phyloP scores from a whole-genome alignment of 1,140 invertebrate species.

The Metopolophium dirhodum region DNA sequence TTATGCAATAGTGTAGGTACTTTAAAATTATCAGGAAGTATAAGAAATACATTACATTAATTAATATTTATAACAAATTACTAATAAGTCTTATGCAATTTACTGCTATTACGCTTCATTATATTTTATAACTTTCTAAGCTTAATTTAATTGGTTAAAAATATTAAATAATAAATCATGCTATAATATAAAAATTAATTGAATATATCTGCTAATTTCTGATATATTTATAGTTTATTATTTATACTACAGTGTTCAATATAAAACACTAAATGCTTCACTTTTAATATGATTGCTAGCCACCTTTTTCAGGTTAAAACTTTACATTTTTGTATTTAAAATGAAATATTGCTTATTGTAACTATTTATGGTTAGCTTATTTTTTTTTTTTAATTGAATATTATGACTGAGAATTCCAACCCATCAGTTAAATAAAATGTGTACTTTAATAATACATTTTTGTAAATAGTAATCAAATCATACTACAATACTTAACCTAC shows the following conservation, averaged over 20 bases:
- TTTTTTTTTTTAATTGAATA: neutral
- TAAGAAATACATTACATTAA: no score
- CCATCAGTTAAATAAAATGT: neutral
- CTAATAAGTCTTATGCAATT: constrained; percentile 6
- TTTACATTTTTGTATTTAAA: neutral
- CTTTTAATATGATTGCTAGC: neutral
- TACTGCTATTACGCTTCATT: neutral
- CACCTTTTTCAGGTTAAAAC: neutral
- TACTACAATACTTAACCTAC: neutral
- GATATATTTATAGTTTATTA: neutral
- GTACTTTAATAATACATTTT: neutral
- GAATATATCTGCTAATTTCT: neutral
- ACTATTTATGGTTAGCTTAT: neutral
- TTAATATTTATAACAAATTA: neutral
- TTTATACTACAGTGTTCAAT: no score
- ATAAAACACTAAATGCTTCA: no score
- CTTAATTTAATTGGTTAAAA: neutral
- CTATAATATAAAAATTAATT: constrained; percentile 4
- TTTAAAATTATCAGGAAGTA: no score
- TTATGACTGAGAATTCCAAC: neutral
- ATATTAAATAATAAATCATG: neutral
- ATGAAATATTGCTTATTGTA: neutral
- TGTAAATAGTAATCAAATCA: neutral
- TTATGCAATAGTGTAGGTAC: no score
- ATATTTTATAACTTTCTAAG: constrained; percentile 4